Evolutionary conservation across 2,888 invertebrate genomes (phyloP), one percentile per base, ranked within the genome.

Genomic region (Drosophila emarginata): DNA sequence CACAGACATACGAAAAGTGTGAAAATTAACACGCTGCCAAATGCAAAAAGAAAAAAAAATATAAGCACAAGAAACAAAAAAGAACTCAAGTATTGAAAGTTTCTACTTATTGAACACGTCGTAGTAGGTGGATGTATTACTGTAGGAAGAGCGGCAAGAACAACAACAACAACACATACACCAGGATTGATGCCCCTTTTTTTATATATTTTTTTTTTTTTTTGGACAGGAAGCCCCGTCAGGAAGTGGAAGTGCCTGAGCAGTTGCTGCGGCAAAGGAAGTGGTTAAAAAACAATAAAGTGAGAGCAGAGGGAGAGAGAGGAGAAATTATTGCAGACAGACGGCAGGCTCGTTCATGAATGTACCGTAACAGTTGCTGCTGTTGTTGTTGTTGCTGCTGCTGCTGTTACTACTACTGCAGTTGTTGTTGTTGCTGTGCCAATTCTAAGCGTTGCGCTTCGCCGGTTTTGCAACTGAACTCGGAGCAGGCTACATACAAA

Each of bases 381-480:
- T 80, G 45, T 51, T 51, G 63, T 59, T 36, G 56, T 36, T 45
- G 58, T n/a, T 58, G 51, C 36, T 51, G 63, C 4, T 23, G 26
- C 6, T 26, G 26, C 26, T 26, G 6, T 26, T 26, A 26, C 26
- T 26, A 26, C 26, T 26, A 26, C 26, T 26, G 26, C 26, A 26
- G 26, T 45, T 53, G 64, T 23, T 75, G 60, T 72, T 78, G 80
- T 69, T 88, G 88, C 62, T 88, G 84, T 88, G 84, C 84, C 88
- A 84, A 84, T 84, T 84, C 84, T 84, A 88, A 88, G 78, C 78
- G 77, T 78, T 88, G 87, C 87, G 84, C 88, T 88, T 83, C 87
- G 84, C 87, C 88, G 88, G 84, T 86, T 88, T 82, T 80, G 78
- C 82, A 74, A 83, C 76, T 66, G 51, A 66, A 67, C 72, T 76